phyloP scores from a whole-genome alignment of 2,888 invertebrate genomes.

The Rhagonycha fulva region DNA sequence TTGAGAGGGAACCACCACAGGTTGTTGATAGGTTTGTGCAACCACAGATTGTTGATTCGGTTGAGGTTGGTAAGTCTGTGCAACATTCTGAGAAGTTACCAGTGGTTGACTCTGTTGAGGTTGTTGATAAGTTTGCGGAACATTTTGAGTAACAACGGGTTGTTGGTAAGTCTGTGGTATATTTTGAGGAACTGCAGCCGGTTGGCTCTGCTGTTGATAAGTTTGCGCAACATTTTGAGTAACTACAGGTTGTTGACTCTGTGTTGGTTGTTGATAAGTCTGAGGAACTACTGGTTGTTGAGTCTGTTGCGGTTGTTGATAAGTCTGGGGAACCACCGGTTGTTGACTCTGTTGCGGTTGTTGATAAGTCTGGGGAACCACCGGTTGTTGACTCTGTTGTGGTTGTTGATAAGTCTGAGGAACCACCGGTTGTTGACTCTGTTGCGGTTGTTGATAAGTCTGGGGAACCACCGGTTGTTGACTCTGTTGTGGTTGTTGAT shows the following conservation, averaged over 20 bases:
- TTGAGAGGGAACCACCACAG: not conserved
- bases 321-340: not conserved
- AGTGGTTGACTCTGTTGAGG: constrained; percentile 3
- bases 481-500: not conserved
- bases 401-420: not conserved
- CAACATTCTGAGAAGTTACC: not conserved
- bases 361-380: not conserved
- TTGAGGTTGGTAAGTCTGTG: constrained; percentile 6
- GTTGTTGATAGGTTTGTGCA: not conserved
- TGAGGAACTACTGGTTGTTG: not conserved
- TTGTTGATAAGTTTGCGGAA: not conserved
- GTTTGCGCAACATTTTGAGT: not conserved
- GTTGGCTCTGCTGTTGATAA: constrained; percentile 1
- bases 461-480: not conserved
- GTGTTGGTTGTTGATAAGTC: not conserved
- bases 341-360: constrained; percentile 6
- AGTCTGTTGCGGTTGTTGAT: constrained; percentile 11
- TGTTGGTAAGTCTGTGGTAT: constrained; percentile 6
- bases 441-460: not conserved
- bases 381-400: not conserved
- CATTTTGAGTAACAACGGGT: not conserved
- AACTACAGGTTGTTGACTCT: not conserved
- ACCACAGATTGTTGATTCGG: constrained; percentile 1
- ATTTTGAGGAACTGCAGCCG: not conserved
- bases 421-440: not conserved